phyloP scores from a whole-genome alignment of 2,113 vertebrate genomes.

The Quiscalus mexicanus region DNA sequence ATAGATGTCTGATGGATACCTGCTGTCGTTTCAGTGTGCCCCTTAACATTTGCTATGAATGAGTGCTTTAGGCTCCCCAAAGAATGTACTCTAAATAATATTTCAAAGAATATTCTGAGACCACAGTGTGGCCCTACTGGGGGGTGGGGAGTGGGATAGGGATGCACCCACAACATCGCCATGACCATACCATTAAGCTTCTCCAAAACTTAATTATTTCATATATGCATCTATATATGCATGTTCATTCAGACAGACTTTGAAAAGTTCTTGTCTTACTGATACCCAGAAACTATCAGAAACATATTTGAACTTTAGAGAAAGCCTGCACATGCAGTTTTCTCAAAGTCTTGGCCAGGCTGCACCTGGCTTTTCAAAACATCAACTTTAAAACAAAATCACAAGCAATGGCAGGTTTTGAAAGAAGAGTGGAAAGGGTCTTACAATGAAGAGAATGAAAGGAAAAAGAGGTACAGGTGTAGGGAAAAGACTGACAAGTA shows the following conservation, averaged over 20 bases:
- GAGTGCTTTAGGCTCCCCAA: not conserved
- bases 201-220: not conserved
- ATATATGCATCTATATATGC: no score
- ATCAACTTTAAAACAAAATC: not conserved
- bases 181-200: not conserved
- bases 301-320: not conserved
- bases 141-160: not conserved
- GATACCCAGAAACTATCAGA: not conserved
- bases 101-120: not conserved
- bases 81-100: not conserved
- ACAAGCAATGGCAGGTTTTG: not conserved
- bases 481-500: not conserved
- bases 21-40: not conserved
- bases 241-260: not conserved
- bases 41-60: fast-evolving
- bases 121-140: fast-evolving
- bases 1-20: not conserved
- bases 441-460: not conserved
- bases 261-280: not conserved
- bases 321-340: not conserved
- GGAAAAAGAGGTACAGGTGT: not conserved
- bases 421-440: not conserved
- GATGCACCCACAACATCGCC: not conserved
- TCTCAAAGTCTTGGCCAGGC: not conserved
- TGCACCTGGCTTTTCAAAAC: not conserved